Percentiles rank a stretch among this genome's conserved stretches.
Evolutionary conservation across 2,113 vertebrate species (phyloP).

Genomic region (Marmota monax): DNA sequence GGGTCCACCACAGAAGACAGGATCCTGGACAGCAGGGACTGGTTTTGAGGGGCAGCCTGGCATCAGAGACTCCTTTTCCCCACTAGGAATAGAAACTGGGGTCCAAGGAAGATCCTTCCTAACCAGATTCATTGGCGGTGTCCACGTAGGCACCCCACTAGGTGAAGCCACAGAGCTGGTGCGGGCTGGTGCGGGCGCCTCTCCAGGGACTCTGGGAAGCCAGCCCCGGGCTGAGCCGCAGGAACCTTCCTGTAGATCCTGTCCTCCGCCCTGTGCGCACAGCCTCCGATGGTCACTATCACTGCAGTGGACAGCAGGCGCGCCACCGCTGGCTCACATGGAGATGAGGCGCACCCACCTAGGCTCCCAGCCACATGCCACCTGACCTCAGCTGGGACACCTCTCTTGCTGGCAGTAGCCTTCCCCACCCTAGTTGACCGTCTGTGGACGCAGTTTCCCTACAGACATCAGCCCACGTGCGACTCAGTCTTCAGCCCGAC

Average conservation of each 20-base stretch:
- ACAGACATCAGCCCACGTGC: not conserved
- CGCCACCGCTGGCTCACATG: accelerated
- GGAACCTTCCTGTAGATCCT: not conserved
- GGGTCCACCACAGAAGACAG: accelerated
- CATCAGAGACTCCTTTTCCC: not conserved
- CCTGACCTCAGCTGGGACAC: not conserved
- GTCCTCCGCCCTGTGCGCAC: too few species aligned
- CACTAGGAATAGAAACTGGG: not conserved
- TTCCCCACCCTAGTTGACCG: not conserved
- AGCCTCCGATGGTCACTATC: not conserved
- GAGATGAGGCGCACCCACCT: not conserved
- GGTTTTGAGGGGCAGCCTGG: accelerated
- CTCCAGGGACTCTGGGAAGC: too few species aligned
- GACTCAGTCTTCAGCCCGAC: conserved; percentile 31
- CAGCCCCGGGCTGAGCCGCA: not conserved
- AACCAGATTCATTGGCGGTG: not conserved
- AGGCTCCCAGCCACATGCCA: not conserved
- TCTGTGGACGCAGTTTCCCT: not conserved
- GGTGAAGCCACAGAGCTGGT: not conserved
- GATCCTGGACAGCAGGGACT: not conserved
- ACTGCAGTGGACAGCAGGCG: not conserved
- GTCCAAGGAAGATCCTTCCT: not conserved
- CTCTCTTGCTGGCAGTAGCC: not conserved
- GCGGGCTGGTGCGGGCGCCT: too few species aligned
- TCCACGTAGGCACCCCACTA: not conserved